phyloP scores from a whole-genome alignment of 2,113 vertebrate genomes.

The Poeciliopsis occidentalis region DNA sequence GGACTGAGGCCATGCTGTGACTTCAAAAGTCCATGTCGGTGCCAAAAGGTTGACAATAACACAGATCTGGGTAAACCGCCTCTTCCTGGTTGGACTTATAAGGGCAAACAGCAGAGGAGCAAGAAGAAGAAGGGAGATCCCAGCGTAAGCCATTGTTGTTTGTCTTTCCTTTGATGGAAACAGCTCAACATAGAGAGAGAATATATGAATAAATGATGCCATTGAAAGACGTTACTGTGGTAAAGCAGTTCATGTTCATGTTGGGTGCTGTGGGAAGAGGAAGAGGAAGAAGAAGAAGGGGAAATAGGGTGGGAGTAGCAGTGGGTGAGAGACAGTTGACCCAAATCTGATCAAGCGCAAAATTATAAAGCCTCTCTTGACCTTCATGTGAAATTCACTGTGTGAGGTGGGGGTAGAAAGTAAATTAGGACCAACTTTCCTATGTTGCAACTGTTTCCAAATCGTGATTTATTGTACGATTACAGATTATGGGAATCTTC shows the following conservation, averaged over 20 bases:
- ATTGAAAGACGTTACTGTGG: constrained; percentile 42
- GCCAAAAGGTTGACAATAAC: constrained; percentile 71
- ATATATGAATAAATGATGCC: constrained; percentile 54
- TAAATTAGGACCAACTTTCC: background rate
- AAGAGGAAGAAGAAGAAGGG: constrained; percentile 1
- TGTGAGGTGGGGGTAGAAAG: background rate
- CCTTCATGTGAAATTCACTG: constrained; percentile 25
- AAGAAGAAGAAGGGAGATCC: constrained; percentile 65
- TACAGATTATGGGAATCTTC: background rate
- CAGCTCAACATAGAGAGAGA: constrained; percentile 12
- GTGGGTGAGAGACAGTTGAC: constrained; percentile 50
- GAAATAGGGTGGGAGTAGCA: background rate
- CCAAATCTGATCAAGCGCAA: constrained; percentile 52
- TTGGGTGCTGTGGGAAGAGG: constrained; percentile 4
- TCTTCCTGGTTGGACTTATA: constrained; percentile 81
- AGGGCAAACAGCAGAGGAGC: constrained; percentile 63
- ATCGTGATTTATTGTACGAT: background rate
- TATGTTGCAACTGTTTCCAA: too few species aligned
- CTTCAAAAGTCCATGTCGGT: constrained; percentile 34
- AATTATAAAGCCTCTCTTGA: constrained; percentile 38
- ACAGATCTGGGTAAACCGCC: constrained; percentile 58
- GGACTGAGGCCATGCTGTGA: constrained; percentile 50
- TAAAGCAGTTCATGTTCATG: constrained; percentile 17
- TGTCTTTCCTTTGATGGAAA: constrained; percentile 58
- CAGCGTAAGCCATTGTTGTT: constrained; percentile 49